Percentiles rank a stretch among this genome's conserved stretches.
Evolutionary conservation across 2,113 vertebrate species (phyloP).

Genomic region (Amphilophus citrinellus): DNA sequence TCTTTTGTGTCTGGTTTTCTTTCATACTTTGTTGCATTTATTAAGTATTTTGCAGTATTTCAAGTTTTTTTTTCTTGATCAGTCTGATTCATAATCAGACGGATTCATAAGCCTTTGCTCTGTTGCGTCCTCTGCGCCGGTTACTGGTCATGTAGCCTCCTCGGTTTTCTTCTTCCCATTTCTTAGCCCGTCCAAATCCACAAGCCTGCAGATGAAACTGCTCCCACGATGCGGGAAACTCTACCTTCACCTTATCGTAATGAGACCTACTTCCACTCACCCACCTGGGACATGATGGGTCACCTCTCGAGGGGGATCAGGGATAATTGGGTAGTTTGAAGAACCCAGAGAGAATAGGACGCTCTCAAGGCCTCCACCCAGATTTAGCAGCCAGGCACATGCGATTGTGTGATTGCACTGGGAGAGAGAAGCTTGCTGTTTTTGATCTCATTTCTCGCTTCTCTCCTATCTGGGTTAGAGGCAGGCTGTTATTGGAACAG

Average conservation of each 20-base stretch:
- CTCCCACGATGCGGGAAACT: constrained; percentile 29
- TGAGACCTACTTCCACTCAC: constrained; percentile 78
- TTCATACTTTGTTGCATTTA: background rate
- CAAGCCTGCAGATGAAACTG: constrained; percentile 24
- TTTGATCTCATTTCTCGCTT: constrained; percentile 59
- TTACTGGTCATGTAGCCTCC: background rate
- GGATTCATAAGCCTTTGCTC: background rate
- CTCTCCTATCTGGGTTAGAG: constrained; percentile 67
- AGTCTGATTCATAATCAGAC: background rate
- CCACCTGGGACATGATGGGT: constrained; percentile 64
- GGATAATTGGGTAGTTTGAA: constrained; percentile 81
- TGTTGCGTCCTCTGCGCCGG: background rate
- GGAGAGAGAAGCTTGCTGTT: constrained; percentile 44
- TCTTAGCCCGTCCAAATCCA: background rate
- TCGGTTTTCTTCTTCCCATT: background rate
- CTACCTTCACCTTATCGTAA: constrained; percentile 64
- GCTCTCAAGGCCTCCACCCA: constrained; percentile 53
- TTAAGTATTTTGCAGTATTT: background rate
- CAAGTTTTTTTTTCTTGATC: too few species aligned
- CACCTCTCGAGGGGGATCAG: constrained; percentile 55
- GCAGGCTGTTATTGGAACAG: constrained; percentile 46
- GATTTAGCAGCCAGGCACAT: constrained; percentile 62
- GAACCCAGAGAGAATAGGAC: constrained; percentile 66
- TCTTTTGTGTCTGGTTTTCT: background rate
- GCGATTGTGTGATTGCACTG: constrained; percentile 53